These are phyloP conservation scores for Netelia inedita DNA, from an alignment of 2,888 invertebrate genomes.

Conservation along the genomic window DNA sequence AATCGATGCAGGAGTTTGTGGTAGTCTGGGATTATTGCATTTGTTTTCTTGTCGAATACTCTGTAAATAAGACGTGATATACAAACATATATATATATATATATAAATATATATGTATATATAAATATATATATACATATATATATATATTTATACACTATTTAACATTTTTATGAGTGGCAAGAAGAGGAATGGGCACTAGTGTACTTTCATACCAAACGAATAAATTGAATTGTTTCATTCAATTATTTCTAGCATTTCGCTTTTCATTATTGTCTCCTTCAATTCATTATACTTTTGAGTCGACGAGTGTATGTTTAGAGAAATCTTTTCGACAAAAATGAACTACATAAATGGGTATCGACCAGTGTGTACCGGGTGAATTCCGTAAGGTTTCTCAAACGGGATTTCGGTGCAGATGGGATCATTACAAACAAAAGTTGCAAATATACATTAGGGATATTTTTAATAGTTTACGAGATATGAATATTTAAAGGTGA, in stretches of 20 bases:
- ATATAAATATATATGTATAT: slow-evolving; percentile 74
- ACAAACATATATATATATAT: slow-evolving; percentile 63
- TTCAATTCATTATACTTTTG: no score
- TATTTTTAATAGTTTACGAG: no score
- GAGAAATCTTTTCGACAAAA: no score
- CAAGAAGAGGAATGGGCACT: slow-evolving; percentile 50
- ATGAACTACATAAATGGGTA: no score
- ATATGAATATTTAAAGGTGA: no score
- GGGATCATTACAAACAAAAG: no score
- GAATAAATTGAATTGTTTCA: slow-evolving; percentile 56
- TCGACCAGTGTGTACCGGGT: no score
- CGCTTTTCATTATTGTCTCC: no score
- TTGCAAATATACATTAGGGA: no score
- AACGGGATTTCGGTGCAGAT: no score
- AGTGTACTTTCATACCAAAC: slow-evolving; percentile 66
- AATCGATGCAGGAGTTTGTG: slow-evolving; percentile 3
- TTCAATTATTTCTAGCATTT: slow-evolving; percentile 4
- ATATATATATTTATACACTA: slow-evolving; percentile 77
- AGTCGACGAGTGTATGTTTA: no score
- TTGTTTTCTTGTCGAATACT: slow-evolving; percentile 69
- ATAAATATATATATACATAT: slow-evolving; percentile 59
- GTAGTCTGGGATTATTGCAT: slow-evolving; percentile 40
- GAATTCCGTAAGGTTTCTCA: no score
- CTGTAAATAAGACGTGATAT: slow-evolving; percentile 72
- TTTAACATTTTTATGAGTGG: slow-evolving; percentile 77